These are phyloP conservation scores for Zosterops pallidus DNA, from an alignment of 2,113 vertebrate species.

Conservation along the genomic window DNA sequence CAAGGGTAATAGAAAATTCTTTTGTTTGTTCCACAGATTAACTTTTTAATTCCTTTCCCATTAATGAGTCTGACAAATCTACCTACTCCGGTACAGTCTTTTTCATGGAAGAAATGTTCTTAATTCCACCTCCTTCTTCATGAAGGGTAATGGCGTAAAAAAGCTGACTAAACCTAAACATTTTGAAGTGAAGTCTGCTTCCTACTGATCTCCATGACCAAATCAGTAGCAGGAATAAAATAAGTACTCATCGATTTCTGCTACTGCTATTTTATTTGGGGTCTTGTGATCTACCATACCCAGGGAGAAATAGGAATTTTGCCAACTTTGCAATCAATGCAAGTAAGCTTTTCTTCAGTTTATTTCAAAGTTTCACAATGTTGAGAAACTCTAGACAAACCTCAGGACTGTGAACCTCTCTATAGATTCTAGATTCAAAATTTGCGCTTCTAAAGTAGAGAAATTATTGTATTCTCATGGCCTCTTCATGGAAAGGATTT, in stretches of 20 bases:
- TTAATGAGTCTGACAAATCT: background rate
- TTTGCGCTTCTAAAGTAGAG: background rate
- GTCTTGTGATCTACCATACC: background rate
- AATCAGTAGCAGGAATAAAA: background rate
- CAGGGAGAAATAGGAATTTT: background rate
- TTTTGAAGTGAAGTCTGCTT: conserved; percentile 1
- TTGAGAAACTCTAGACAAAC: background rate
- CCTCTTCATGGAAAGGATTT: background rate
- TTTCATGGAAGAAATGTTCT: background rate
- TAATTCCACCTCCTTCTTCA: background rate
- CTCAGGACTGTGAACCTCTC: background rate
- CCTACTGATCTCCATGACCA: background rate
- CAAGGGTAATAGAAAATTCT: background rate
- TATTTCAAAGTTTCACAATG: background rate
- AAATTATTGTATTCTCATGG: background rate
- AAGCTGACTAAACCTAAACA: background rate
- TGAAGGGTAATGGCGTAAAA: background rate
- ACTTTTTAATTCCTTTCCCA: background rate
- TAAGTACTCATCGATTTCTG: background rate
- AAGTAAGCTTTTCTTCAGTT: background rate
- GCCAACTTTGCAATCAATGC: background rate
- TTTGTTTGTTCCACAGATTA: background rate
- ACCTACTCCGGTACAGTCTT: background rate
- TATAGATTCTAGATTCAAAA: background rate
- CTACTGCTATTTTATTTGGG: background rate